Base-by-base conservation (phyloP, 2,888 invertebrate species). In the Patella depressa region DNA sequence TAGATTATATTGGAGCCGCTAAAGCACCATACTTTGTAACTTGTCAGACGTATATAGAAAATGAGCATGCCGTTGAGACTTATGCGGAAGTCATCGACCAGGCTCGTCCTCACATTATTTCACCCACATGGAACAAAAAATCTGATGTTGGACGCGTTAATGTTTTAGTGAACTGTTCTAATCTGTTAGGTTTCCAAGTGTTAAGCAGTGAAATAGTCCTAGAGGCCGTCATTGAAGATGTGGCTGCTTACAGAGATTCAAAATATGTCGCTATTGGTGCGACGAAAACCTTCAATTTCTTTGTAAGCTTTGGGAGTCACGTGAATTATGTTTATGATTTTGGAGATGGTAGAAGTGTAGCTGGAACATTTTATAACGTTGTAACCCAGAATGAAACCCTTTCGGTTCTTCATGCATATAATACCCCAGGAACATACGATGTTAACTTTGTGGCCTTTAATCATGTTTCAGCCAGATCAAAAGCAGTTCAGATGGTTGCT, bases 121-220 rank as follows among this genome's bases (percentile, higher is more conserved):
- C 14, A 45, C 54, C 59, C 29, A 11, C 65, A 1, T 79, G 79
- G 79, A 73, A 72, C 17, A 73, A 72, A 15, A n/a, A 59, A n/a
- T 72, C 29, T 29, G 71, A 75, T 53, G 78, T 82, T 70, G 86
- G 85, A 17, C 76, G 78, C 19, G 74, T 79, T 29, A 69, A 77
- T 14, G 72, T 86, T 2, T 65, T 71, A 15, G 77, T 86, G 1
- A 81, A 83, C 55, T 87, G 86, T 76, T 81, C 81, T 45, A 87
- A 87, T 70, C 76, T 74, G 15, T 53, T 87, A 11, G 84, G 82
- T 53, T 78, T 71, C 71, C 79, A 81, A 65, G 73, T 78, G 0
- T 72, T 85, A 15, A 76, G 78, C 34, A 78, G 80, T 3, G 81
- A 78, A 71, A 81, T 84, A 7, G 75, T 78, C 14, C 75, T 85